These are phyloP conservation scores for Mystacornis crossleyi DNA, from an alignment of 2,113 vertebrate genomes.

Conservation along the genomic window DNA sequence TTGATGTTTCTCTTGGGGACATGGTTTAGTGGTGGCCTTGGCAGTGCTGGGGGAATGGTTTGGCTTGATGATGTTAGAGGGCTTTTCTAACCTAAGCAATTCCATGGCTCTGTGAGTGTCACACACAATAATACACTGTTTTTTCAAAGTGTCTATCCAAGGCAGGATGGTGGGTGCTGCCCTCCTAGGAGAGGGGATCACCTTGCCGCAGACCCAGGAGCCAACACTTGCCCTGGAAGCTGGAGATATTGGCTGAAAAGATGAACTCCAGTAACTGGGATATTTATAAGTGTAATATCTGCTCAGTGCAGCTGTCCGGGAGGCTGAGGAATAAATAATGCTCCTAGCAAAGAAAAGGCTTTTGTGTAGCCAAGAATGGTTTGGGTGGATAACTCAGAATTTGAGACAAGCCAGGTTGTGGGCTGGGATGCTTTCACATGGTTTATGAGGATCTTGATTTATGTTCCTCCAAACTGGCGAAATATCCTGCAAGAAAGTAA, in stretches of 20 bases:
- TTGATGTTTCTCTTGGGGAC: not conserved
- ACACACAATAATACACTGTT: accelerated
- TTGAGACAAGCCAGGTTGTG: not conserved
- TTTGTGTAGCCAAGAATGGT: not conserved
- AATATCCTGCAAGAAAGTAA: not conserved
- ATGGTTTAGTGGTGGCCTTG: not conserved
- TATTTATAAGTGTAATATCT: not conserved
- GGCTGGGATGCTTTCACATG: not conserved
- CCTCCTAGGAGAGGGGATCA: not conserved
- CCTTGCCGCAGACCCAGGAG: not conserved
- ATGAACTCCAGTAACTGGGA: not conserved
- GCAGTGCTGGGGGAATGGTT: not conserved
- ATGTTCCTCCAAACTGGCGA: not conserved
- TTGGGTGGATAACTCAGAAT: not conserved
- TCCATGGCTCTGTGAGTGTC: not conserved
- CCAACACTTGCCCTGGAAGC: not conserved
- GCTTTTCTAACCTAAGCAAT: not conserved
- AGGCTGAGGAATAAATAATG: not conserved
- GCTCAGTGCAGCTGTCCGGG: not conserved
- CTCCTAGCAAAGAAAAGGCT: not conserved
- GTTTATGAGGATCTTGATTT: not conserved
- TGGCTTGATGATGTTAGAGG: not conserved
- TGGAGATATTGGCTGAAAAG: not conserved
- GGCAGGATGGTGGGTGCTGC: not conserved
- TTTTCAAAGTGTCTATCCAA: not conserved